These are phyloP conservation scores for Cacatua alba DNA, from an alignment of 2,113 vertebrate genomes.

Conservation along the genomic window DNA sequence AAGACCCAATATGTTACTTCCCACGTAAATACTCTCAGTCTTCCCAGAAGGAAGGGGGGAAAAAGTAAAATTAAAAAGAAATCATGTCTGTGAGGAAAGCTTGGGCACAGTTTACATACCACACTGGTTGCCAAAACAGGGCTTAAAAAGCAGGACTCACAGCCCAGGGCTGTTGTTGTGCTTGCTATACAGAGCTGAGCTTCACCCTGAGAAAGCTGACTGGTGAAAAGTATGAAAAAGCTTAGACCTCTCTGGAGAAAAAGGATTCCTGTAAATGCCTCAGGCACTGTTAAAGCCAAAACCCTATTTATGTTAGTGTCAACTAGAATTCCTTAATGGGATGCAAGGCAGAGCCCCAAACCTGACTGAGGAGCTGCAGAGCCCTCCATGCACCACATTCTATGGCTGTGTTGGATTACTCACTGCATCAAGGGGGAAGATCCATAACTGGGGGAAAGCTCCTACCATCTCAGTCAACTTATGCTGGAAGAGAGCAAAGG, in stretches of 20 bases:
- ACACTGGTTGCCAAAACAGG: background rate
- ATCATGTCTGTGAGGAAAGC: background rate
- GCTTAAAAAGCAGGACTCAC: background rate
- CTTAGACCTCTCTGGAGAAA: background rate
- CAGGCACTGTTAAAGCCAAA: background rate
- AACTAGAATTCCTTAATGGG: background rate
- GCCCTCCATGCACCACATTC: rapidly evolving
- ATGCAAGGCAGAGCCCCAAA: background rate
- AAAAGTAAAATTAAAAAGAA: background rate
- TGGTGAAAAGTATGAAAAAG: background rate
- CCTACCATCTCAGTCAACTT: background rate
- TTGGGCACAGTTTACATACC: background rate
- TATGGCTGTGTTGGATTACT: rapidly evolving
- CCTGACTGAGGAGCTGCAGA: background rate
- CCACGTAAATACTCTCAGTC: background rate
- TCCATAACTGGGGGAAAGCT: rapidly evolving
- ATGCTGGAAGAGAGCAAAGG: background rate
- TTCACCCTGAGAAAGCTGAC: background rate
- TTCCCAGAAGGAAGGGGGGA: background rate
- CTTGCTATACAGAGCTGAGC: background rate
- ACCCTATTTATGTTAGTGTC: background rate
- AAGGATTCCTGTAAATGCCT: background rate
- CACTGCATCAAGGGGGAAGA: rapidly evolving
- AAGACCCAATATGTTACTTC: background rate
- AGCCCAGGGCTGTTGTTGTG: background rate